Conservation (phyloP, 2,113 vertebrate species). For the Phaetusa simplex region DNA sequence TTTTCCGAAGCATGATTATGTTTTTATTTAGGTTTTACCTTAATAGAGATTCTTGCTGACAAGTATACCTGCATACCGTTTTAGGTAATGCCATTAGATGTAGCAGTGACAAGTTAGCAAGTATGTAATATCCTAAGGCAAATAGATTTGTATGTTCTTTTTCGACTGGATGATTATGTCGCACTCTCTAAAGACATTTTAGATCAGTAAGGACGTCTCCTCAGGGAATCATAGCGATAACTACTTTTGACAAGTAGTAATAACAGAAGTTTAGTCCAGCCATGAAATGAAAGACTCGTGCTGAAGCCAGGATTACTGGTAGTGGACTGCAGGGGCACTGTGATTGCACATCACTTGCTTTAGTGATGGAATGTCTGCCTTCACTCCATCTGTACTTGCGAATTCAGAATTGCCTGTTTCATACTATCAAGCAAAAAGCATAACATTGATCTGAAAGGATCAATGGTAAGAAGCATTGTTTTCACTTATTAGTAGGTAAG, state of each 20-base stretch:
- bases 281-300: background rate
- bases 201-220: constrained; percentile 41
- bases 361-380: background rate
- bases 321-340: constrained; percentile 22
- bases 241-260: constrained; percentile 54
- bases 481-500: background rate
- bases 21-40: background rate
- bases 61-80: background rate
- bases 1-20: background rate
- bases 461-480: background rate
- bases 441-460: constrained; percentile 10
- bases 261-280: constrained; percentile 47
- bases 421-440: background rate
- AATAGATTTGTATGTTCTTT: constrained; percentile 53
- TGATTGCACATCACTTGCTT: background rate
- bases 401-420: background rate
- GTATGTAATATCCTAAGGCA: constrained; percentile 48
- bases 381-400: background rate
- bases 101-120: constrained; percentile 22
- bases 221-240: constrained; percentile 44
- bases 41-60: background rate
- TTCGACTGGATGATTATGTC: constrained; percentile 32
- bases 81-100: constrained; percentile 28
- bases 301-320: background rate
- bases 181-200: constrained; percentile 37